Evolutionary conservation across 2,797 vertebrate species (phyloP), one percentile per base, ranked within the genome.

Genomic region (Peromyscus nudipes): DNA sequence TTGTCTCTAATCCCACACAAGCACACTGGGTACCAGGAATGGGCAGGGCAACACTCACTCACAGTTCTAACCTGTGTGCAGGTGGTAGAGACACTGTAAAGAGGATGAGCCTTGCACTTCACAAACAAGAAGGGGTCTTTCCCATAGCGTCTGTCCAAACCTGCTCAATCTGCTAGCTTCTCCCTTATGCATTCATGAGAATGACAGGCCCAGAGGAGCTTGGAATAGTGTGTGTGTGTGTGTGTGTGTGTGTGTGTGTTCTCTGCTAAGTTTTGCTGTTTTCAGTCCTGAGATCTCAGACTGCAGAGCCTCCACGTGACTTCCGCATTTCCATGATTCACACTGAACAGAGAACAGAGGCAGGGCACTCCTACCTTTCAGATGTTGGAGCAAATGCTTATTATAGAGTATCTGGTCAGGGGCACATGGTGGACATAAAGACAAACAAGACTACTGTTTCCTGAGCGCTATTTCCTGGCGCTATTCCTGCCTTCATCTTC

Each of bases 91-190:
- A 80, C n/a, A 27, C 19, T 4, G n/a, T 52, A 49, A 43, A 94
- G 55, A 76, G 43, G 88, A 85, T n/a, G 37, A 73, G 57, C 27
- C 57, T 64, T 75, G 27, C 85, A 89, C 90, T 94, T 86, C 95
- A 91, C 76, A 92, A 91, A 13, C 2, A 23, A 21, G 21, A 46
- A 67, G 90, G 49, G 89, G 57, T 57, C 23, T 21, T 90, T 92
- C 49, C 71, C 60, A 0, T 29, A 62, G 77, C 67, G 29, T 93
- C 93, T 0, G 0, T 77, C 95, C 91, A 43, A 94, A 84, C 13
- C 40, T 90, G 29, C 80, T 94, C 23, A 75, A 55, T 49, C 75
- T 14, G 3, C 23, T 37, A 43, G 11, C 40, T 16, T 1, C 77
- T 16, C 34, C 4, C 87, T 73, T 73, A 62, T 27, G 64, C 57